A percentile compares a stretch with the other conserved stretches of the same genome.
These are phyloP conservation scores for Nephrotoma appendiculata DNA, from an alignment of 2,888 invertebrate species.

Conservation along the genomic window DNA sequence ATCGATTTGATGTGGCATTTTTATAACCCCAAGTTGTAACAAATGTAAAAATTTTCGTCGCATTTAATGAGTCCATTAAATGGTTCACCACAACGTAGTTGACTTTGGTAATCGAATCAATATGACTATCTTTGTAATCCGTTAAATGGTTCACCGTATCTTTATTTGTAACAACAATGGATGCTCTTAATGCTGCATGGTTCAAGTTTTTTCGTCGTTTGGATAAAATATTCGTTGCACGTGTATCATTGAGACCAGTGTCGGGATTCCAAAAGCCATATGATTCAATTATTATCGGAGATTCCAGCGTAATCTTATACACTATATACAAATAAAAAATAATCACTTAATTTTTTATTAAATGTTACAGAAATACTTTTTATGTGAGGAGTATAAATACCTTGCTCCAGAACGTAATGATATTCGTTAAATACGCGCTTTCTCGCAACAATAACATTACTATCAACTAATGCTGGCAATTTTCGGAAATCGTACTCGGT, in stretches of 20 bases:
- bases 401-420: background rate
- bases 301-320: background rate
- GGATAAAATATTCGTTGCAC: conserved; percentile 7
- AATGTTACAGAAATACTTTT: background rate
- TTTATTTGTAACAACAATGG: conserved; percentile 44
- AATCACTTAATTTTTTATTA: background rate
- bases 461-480: background rate
- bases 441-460: background rate
- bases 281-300: background rate
- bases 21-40: conserved; percentile 47
- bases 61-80: conserved; percentile 41
- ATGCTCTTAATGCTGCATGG: conserved; percentile 35
- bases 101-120: conserved; percentile 49
- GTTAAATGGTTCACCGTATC: conserved; percentile 42
- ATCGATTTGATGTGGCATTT: conserved; percentile 35
- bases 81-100: conserved; percentile 44
- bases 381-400: background rate
- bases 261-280: background rate
- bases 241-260: conserved; percentile 7
- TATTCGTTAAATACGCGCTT: background rate
- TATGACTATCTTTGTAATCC: conserved; percentile 38
- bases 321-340: background rate
- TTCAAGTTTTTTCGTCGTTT: conserved; percentile 34
- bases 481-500: background rate
- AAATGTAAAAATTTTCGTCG: conserved; percentile 37